Evolutionary conservation across 35 echinoderm and acorn worm species (phyloP).

Genomic region (Lytechinus variegatus): DNA sequence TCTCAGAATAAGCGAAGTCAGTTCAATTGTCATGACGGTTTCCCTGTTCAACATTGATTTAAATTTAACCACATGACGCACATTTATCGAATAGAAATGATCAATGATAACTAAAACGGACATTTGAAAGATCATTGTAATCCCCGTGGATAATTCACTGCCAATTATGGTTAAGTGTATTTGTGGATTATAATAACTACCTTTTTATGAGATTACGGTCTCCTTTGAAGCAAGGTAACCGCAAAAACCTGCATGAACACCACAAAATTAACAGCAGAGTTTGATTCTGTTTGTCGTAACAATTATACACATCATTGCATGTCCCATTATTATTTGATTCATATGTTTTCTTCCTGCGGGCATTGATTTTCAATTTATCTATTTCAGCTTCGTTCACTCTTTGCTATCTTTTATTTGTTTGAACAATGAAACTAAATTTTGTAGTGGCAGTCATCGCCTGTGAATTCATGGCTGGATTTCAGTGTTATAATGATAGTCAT

Average conservation of each 20-base stretch:
- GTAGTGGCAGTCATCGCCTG: not conserved
- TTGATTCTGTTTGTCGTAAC: not conserved
- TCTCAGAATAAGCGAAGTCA: not conserved
- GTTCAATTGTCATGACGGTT: not conserved
- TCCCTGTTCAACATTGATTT: not conserved
- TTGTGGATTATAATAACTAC: not conserved
- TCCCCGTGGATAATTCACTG: not conserved
- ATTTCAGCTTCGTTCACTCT: not conserved
- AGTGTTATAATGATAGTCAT: not conserved
- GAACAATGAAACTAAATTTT: not conserved
- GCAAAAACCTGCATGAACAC: not conserved
- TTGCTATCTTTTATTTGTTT: not conserved
- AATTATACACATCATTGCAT: not conserved
- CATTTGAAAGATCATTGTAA: not conserved
- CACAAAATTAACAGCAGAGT: not conserved
- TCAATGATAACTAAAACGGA: not conserved
- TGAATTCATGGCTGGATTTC: not conserved
- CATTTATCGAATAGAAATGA: not conserved
- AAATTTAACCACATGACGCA: not conserved
- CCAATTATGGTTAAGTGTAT: not conserved
- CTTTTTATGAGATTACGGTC: not conserved
- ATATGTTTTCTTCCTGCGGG: not conserved
- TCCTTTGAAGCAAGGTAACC: not conserved
- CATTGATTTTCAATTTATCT: not conserved
- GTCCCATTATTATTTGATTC: not conserved